Conservation (phyloP, 1,140 invertebrate genomes). For the Drosophila varians region DNA sequence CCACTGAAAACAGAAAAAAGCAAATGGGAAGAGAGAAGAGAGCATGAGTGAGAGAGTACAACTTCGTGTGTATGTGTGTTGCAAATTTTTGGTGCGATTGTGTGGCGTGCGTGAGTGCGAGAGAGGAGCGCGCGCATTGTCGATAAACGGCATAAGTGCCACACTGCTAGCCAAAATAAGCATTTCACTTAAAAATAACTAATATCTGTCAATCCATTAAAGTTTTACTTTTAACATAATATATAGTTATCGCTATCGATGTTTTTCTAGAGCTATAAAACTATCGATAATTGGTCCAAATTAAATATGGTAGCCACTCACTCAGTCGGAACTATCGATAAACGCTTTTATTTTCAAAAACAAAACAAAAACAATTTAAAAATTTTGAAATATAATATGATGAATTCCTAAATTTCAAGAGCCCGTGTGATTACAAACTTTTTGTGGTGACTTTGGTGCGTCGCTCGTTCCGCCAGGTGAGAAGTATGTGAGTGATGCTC, state of each 20-base stretch:
- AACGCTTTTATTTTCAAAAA: too few relatives aligned
- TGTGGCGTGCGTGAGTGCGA: slow-evolving; percentile 60
- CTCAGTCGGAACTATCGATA: too few relatives aligned
- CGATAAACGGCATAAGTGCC: slow-evolving; percentile 76
- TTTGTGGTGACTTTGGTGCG: slow-evolving; percentile 18
- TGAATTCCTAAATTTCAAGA: too few relatives aligned
- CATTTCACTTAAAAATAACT: too few relatives aligned
- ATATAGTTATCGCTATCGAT: too few relatives aligned
- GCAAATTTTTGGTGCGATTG: slow-evolving; percentile 52
- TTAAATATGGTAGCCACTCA: too few relatives aligned
- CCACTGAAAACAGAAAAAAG: slow-evolving; percentile 78
- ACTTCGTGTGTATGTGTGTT: slow-evolving; percentile 60
- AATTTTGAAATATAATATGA: too few relatives aligned
- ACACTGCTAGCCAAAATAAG: slow-evolving; percentile 56
- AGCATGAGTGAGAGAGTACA: slow-evolving; percentile 53
- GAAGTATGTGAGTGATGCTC: slow-evolving; percentile 63
- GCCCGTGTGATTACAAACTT: slow-evolving; percentile 18
- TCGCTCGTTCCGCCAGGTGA: slow-evolving; percentile 59
- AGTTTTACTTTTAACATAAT: too few relatives aligned
- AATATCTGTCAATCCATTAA: too few relatives aligned
- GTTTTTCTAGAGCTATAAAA: too few relatives aligned
- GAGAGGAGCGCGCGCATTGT: slow-evolving; percentile 74
- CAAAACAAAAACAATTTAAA: too few relatives aligned
- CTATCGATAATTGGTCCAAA: too few relatives aligned
- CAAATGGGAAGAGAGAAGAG: slow-evolving; percentile 58